These are phyloP conservation scores for Australoheros facetus DNA, from an alignment of 2,797 vertebrate species.

Conservation along the genomic window DNA sequence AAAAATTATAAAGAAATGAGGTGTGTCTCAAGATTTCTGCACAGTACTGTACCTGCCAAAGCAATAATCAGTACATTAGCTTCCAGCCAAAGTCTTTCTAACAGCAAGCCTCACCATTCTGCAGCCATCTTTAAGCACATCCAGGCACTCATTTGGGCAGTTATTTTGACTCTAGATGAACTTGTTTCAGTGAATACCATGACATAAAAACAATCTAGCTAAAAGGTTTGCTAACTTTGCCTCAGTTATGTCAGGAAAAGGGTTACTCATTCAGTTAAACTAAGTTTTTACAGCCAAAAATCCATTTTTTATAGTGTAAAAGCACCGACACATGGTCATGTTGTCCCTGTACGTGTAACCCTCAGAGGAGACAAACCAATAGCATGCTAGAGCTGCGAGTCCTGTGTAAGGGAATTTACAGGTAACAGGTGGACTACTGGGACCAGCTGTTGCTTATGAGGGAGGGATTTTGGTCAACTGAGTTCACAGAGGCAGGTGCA, in stretches of 20 bases:
- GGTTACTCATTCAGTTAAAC: slow-evolving; percentile 21
- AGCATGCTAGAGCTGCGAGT: slow-evolving; percentile 14
- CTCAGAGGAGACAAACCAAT: slow-evolving; percentile 17
- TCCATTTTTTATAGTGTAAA: slow-evolving; percentile 42
- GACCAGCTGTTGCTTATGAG: slow-evolving; percentile 61
- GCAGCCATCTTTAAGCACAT: too few species aligned
- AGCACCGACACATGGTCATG: slow-evolving; percentile 6
- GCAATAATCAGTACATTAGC: too few species aligned
- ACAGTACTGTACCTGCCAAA: too few species aligned
- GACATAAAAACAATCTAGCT: too few species aligned
- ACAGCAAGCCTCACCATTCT: too few species aligned
- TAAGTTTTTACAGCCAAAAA: background rate
- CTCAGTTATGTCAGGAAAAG: slow-evolving; percentile 1
- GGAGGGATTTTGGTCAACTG: slow-evolving; percentile 29
- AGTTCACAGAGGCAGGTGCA: slow-evolving; percentile 25
- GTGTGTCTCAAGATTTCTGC: too few species aligned
- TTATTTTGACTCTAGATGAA: too few species aligned
- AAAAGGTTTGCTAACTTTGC: too few species aligned
- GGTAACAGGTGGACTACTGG: slow-evolving; percentile 48
- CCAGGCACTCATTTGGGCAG: too few species aligned
- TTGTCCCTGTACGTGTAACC: slow-evolving; percentile 1
- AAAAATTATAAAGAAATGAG: too few species aligned
- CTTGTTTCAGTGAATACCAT: too few species aligned
- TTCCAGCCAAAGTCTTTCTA: too few species aligned
- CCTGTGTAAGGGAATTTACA: slow-evolving; percentile 42